These are phyloP conservation scores for Lates calcarifer DNA, from an alignment of 2,113 vertebrate species.

Conservation along the genomic window DNA sequence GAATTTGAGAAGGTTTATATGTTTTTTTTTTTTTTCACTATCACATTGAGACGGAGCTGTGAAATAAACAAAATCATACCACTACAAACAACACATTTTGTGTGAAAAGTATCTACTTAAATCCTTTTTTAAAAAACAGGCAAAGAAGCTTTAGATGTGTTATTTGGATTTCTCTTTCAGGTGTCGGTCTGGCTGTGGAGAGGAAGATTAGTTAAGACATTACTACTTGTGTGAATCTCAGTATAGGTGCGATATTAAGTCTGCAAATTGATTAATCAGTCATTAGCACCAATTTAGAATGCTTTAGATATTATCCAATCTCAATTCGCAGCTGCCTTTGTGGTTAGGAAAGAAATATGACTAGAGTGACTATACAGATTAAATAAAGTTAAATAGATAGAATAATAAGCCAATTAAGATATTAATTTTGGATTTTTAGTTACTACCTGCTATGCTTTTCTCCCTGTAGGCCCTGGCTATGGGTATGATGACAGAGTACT, in stretches of 20 bases:
- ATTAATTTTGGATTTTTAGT: constrained; percentile 37
- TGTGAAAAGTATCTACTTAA: constrained; percentile 50
- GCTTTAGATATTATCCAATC: background rate
- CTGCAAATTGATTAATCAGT: constrained; percentile 4
- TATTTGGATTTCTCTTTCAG: background rate
- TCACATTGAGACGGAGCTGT: constrained; percentile 28
- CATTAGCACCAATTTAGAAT: background rate
- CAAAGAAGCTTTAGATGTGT: constrained; percentile 4
- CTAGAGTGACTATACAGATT: background rate
- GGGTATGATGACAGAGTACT: constrained; percentile 99
- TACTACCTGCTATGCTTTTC: constrained; percentile 56
- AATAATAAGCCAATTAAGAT: constrained; percentile 22
- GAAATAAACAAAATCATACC: constrained; percentile 47
- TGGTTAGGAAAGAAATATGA: background rate
- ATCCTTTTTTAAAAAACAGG: background rate
- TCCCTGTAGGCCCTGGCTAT: constrained; percentile 94
- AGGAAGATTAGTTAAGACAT: background rate
- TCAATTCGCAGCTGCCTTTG: background rate
- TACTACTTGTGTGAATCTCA: background rate
- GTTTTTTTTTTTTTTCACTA: constrained; percentile 1
- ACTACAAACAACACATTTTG: constrained; percentile 44
- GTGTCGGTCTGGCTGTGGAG: background rate
- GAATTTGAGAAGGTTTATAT: background rate
- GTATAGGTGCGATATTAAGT: background rate
- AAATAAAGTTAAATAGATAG: constrained; percentile 24